Base-by-base conservation (phyloP, 2,888 invertebrate genomes). In the Thymelicus acteon region DNA sequence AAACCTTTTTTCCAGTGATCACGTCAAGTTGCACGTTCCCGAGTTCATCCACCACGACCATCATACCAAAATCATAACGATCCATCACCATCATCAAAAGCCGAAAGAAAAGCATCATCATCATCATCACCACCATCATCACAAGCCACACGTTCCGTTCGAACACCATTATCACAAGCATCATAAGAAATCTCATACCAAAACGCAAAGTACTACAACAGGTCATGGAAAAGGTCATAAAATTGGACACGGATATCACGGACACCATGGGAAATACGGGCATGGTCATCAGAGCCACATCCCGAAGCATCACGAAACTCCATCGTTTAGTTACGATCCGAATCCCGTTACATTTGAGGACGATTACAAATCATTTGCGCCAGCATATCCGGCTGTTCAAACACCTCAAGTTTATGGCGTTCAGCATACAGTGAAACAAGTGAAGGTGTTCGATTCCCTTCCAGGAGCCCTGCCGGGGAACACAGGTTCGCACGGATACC, bases 1-100 rank as follows among this genome's bases (percentile, higher is more conserved):
- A 31, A 31, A 31, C 31, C 31, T 63, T 31, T 63, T 81, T 90
- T 91, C 71, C 91, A 95, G 95, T 78, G 90, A 94, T 65, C 95
- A 95, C 79, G 88, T 95, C 73, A 95, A 90, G 82, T 84, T 95
- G 63, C 91, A 95, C 80, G 91, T 95, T 8, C 95, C 95, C 19
- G 94, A 95, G 81, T 90, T 95, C 65, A 92, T 95, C 73, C 95
- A 95, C 60, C 95, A 95, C 73, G 94, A 95, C 72, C 91, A 94
- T 63, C 90, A 91, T 62, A 89, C 92, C 94, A 63, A 92, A 94
- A 79, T 91, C 93, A 77, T 92, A 93, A 73, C 90, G 92, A 68
- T 68, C 73, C 91, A 90, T 73, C 88, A 90, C 64, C 92, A 92
- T 58, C 90, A 87, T 60, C 89, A 91, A 60, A 89, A 91, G 72